Base-by-base conservation (phyloP, 2,888 invertebrate species). In the Pristionchus entomophagus region DNA sequence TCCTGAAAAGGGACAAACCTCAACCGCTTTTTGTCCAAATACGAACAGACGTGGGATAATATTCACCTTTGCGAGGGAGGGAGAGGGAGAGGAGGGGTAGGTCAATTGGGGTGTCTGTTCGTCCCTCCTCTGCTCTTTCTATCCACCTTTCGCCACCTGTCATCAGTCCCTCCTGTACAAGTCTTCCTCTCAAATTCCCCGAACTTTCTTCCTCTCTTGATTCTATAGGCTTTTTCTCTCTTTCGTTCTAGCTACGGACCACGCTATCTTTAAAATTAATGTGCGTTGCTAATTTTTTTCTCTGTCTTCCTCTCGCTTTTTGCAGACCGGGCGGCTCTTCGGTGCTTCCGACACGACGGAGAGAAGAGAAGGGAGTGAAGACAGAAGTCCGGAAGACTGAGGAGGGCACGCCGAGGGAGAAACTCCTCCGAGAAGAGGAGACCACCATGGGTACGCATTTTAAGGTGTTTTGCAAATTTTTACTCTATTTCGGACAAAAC, bases 41-140 rank as follows among this genome's bases (percentile, higher is more conserved):
- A 73, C 73, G 73, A 73, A 32, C 73, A 73, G 73, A 73, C 73
- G 73, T 73, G 73, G 73, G 73, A 73, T 73, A 73, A 73, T 73
- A 73, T 73, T 73, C 73, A 73, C 73, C 73, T 73, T 73, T 45
- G 73, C 5, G 22, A 14, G 35, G 2, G 45, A 41, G 45, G n/a
- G 41, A 73, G 22, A 56, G 45, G n/a, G 41, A 45, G 22, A 22
- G 73, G 26, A 26, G 45, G 73, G 73, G 73, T 73, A 73, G 73
- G 73, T 73, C 73, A 73, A 73, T 73, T 73, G 73, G 41, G n/a
- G 73, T 73, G 73, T 45, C 73, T 73, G 73, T 73, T 73, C 73
- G 41, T 41, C 73, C 26, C 45, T 26, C 26, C 26, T 26, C 12
- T 29, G 2, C 38, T 5, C 65, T 35, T n/a, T 29, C 35, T 22